A percentile compares a stretch with the other conserved stretches of the same genome.
These are phyloP conservation scores for Hirudinaria manillensis DNA, from an alignment of 2,888 invertebrate species.

Conservation along the genomic window DNA sequence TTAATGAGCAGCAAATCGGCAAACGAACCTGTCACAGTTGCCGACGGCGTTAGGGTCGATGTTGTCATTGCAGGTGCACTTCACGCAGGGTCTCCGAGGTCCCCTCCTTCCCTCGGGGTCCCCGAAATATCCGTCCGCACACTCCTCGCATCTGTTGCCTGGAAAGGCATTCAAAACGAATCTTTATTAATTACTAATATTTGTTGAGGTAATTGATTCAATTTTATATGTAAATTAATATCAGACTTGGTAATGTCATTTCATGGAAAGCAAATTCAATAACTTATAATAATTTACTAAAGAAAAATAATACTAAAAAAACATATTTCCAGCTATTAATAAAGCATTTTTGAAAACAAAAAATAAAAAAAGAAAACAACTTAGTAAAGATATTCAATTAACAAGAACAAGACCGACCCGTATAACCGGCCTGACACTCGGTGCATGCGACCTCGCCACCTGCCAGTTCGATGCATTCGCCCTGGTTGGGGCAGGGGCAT, in stretches of 20 bases:
- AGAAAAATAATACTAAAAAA: background rate
- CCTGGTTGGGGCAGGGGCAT: conserved; percentile 86
- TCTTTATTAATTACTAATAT: background rate
- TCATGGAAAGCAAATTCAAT: background rate
- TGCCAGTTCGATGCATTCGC: conserved; percentile 74
- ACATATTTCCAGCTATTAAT: background rate
- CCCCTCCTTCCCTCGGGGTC: conserved; percentile 70
- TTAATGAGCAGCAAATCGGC: no score
- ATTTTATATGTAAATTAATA: conserved; percentile 1
- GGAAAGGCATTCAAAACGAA: background rate
- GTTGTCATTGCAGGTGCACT: conserved; percentile 59
- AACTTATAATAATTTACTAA: no score
- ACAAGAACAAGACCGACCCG: conserved; percentile 54
- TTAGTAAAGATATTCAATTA: background rate
- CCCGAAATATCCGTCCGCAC: conserved; percentile 90
- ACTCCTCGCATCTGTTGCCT: conserved; percentile 74
- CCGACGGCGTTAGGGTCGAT: conserved; percentile 84
- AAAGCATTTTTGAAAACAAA: no score
- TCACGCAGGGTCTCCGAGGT: conserved; percentile 53
- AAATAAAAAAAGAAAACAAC: background rate
- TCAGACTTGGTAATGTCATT: background rate
- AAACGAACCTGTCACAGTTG: conserved; percentile 72
- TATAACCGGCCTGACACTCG: conserved; percentile 87
- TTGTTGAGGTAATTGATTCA: background rate
- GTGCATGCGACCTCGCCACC: conserved; percentile 79